A percentile compares a stretch with the other conserved stretches of the same genome.
These are phyloP conservation scores for Apis mellifera DNA, from an alignment of 1,140 invertebrate species.

Conservation along the genomic window DNA sequence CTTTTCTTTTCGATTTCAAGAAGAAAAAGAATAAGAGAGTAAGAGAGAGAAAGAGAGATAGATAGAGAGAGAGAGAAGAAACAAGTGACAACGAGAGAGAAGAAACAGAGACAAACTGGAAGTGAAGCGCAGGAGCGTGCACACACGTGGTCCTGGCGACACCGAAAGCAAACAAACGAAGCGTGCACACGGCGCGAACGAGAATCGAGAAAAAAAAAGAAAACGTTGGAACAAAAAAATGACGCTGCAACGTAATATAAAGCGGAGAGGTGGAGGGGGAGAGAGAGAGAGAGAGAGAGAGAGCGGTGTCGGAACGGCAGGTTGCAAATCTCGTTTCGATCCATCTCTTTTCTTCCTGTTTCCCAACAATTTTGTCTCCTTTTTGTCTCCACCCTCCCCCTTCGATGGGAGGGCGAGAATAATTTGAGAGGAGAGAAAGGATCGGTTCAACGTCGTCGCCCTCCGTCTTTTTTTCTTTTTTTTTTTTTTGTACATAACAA, in stretches of 20 bases:
- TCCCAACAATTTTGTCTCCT: too few relatives aligned
- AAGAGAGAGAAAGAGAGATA: background rate
- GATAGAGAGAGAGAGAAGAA: constrained; percentile 11
- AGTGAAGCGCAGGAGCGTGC: constrained; percentile 13
- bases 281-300: constrained; percentile 29
- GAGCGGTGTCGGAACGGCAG: constrained; percentile 22
- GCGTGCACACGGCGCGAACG: constrained; percentile 52
- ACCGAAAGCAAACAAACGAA: constrained; percentile 61
- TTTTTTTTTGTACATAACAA: too few relatives aligned
- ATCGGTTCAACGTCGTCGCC: too few relatives aligned
- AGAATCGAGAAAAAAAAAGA: constrained; percentile 6
- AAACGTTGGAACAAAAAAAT: constrained; percentile 58
- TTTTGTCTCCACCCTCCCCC: too few relatives aligned
- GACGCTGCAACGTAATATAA: constrained; percentile 68
- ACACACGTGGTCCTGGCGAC: constrained; percentile 34
- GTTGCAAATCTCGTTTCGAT: background rate
- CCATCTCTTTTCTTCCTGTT: too few relatives aligned
- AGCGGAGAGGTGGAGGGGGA: constrained; percentile 45
- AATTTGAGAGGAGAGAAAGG: too few relatives aligned
- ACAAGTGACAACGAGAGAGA: constrained; percentile 18
- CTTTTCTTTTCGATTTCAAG: background rate
- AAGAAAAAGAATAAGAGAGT: background rate
- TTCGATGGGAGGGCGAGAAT: too few relatives aligned
- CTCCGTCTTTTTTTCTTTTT: too few relatives aligned
- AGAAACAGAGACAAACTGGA: constrained; percentile 25